Percentiles rank a stretch among this genome's conserved stretches.
These are phyloP conservation scores for Fulmarus glacialis DNA, from an alignment of 2,113 vertebrate genomes.

Conservation along the genomic window DNA sequence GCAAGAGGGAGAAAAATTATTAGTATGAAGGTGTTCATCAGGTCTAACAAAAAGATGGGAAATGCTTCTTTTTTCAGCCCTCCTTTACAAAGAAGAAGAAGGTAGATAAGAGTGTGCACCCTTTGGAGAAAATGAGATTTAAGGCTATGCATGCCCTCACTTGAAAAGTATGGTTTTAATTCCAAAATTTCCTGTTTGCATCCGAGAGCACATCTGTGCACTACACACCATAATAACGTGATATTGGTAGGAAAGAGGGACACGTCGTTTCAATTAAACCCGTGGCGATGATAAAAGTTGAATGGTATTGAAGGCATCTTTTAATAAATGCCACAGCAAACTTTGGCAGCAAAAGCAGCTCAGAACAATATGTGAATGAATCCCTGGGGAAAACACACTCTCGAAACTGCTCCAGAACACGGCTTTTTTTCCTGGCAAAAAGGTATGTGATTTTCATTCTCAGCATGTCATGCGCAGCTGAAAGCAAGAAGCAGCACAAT, in stretches of 20 bases:
- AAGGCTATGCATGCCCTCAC: background rate
- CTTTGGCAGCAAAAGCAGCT: background rate
- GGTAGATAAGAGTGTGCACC: background rate
- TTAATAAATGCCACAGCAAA: constrained; percentile 39
- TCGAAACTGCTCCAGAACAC: background rate
- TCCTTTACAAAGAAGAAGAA: background rate
- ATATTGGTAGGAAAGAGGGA: background rate
- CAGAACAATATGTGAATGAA: background rate
- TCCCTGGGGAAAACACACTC: background rate
- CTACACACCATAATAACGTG: rapidly evolving
- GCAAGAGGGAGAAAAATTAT: background rate
- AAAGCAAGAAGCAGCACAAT: constrained; percentile 12
- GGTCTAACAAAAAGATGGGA: background rate
- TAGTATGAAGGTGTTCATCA: background rate
- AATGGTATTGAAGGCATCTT: background rate
- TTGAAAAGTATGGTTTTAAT: background rate
- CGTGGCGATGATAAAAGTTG: background rate
- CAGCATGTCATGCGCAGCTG: background rate
- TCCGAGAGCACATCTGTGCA: background rate
- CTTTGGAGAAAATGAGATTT: background rate
- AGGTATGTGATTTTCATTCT: constrained; percentile 34
- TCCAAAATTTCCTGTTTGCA: background rate
- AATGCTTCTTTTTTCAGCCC: background rate
- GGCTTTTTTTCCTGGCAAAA: background rate
- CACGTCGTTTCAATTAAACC: background rate